Evolutionary conservation across 53 echinoderm and acorn worm species (phyloP), one percentile per base, ranked within the genome.

Genomic region (Patiria pectinifera): DNA sequence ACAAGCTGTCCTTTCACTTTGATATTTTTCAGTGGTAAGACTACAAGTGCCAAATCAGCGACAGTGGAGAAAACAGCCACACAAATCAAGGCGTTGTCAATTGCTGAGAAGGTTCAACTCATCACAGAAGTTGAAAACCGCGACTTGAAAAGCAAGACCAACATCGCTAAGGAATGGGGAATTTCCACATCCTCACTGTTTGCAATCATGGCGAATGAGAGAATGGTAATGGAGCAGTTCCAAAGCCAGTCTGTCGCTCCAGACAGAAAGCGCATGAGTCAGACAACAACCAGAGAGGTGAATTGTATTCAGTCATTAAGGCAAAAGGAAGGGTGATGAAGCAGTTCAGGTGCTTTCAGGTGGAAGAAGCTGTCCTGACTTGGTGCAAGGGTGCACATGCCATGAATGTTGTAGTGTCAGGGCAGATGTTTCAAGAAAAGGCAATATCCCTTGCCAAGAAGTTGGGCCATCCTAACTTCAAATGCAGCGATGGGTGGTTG

Each of bases 401-500:
- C 2, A 26, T 71, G 53, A 85, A 76, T 46, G 26, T 89, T 23
- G 89, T 89, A 7, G 59, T 93, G 15, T 75, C 76, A n/a, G 69
- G 93, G 61, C 89, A 89, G 15, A 61, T 93, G 6, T 15, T 93
- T 44, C 83, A 89, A 44, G 83, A 75, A 44, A 89, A 93, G 62
- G 86, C 92, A 12, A 21, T 78, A 9, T 44, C 77, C 59, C 79
- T 92, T 2, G 92, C 92, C 10, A 86, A 82, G 77, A 24, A 21
- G 90, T 58, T 83, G 63, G 90, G 90, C 23, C 87, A 93, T 62
- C 16, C 61, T 3, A 62, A 85, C 9, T 94, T 94, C 91, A 91
- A 82, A 71, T 91, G 78, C 9, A 93, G 93, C 4, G 91, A 93
- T 63, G 95, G 92, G 13, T 95, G 95, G 95, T 86, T 95, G 48